Evolutionary conservation across 2,113 vertebrate genomes (phyloP).

Genomic region (Raja brachyura): DNA sequence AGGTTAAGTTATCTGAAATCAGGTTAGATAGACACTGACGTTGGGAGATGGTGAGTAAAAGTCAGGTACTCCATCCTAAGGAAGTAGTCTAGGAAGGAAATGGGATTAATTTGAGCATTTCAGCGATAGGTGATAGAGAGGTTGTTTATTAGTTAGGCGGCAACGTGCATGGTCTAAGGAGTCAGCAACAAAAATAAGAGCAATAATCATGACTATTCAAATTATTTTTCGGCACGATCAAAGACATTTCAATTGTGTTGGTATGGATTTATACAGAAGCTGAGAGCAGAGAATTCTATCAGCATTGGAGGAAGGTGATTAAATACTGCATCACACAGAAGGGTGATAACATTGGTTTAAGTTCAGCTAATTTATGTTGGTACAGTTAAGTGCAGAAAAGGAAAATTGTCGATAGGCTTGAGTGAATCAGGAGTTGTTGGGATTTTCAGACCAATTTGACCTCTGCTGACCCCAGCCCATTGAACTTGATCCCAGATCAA

Average conservation of each 20-base stretch:
- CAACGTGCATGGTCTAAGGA: background rate
- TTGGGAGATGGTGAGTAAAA: background rate
- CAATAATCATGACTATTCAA: background rate
- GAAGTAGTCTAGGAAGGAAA: background rate
- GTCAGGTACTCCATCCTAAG: background rate
- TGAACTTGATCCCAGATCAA: slow-evolving; percentile 38
- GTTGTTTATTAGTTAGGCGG: background rate
- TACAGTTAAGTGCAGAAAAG: background rate
- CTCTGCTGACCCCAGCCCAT: slow-evolving; percentile 21
- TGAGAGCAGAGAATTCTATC: background rate
- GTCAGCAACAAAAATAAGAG: background rate
- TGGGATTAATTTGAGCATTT: background rate
- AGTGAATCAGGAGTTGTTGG: slow-evolving; percentile 20
- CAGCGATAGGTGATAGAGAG: background rate
- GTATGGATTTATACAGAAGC: background rate
- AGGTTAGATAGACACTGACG: background rate
- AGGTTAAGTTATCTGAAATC: background rate
- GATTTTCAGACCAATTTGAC: slow-evolving; percentile 37
- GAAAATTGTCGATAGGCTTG: slow-evolving; percentile 21
- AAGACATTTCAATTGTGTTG: background rate
- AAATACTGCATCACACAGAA: background rate
- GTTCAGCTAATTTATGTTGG: slow-evolving; percentile 22
- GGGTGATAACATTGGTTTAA: background rate
- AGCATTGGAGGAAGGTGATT: background rate
- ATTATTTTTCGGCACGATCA: background rate